Evolutionary conservation across 2,113 vertebrate genomes (phyloP).

Genomic region (Melierax canorus): DNA sequence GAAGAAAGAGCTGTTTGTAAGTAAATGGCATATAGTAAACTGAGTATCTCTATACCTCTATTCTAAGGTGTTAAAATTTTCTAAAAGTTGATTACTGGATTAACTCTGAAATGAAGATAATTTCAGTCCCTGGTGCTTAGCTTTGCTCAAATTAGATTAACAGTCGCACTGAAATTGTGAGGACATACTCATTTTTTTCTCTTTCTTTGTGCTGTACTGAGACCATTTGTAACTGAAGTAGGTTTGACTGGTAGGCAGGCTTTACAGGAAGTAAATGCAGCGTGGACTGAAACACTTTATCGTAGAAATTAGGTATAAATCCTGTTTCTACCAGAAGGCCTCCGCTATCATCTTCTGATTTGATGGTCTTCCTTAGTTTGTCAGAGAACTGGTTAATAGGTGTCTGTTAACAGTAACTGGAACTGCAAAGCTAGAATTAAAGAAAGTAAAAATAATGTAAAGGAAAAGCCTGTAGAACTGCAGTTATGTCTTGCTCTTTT

Average conservation of each 20-base stretch:
- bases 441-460: not conserved
- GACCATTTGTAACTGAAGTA: not conserved
- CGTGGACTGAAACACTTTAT: not conserved
- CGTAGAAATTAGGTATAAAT: not conserved
- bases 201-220: not conserved
- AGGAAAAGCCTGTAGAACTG: conserved; percentile 32
- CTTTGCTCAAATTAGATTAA: not conserved
- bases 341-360: not conserved
- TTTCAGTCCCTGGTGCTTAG: not conserved
- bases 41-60: not conserved
- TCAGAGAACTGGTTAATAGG: not conserved
- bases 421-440: not conserved
- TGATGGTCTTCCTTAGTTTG: not conserved
- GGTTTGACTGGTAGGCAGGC: not conserved
- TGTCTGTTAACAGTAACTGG: not conserved
- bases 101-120: not conserved
- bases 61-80: not conserved
- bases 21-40: not conserved
- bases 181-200: not conserved
- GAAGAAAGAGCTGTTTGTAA: not conserved
- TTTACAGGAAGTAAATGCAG: not conserved
- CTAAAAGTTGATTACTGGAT: not conserved
- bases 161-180: not conserved
- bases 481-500: conserved; percentile 30
- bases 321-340: not conserved